Base-by-base conservation (phyloP, 2,888 invertebrate genomes). In the Pyrrhosoma nymphula region DNA sequence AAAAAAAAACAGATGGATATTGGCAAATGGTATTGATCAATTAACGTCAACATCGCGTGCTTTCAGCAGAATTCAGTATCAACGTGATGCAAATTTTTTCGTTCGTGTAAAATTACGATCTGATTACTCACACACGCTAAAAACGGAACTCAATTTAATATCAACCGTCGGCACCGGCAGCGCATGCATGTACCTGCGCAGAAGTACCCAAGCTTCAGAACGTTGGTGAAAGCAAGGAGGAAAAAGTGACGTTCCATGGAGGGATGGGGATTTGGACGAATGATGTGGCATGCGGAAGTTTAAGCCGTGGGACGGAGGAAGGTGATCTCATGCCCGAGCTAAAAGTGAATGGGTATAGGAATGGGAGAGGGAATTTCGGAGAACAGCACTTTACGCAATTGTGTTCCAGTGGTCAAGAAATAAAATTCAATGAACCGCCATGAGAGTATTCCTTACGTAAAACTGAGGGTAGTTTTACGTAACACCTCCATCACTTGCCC, bases 231-330 rank as follows among this genome's bases (percentile, higher is more conserved):
- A 89, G 89, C 55, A 47, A 56, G 10, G 14, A 56, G 56, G 89
- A 56, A 56, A 89, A 89, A 56, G 56, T n/a, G 89, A 89, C 55
- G 56, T n/a, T 89, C n/a, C 89, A 14, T 26, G 2, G 39, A 89
- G 55, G 55, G 47, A 55, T 1, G 16, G 23, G 89, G 89, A 26
- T 89, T 26, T 89, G 89, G 82, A n/a, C 23, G 89, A 89, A 89
- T 55, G 47, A 56, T 47, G 47, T 89, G 89, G 89, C 89, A 89
- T 89, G 89, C 89, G 89, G 89, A 89, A 89, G 89, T 89, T 6
- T 26, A 55, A 35, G 30, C 16, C 55, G 56, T 56, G 55, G 89
- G n/a, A 89, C 23, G 26, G 56, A 89, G 47, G n/a, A 89, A 47
- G 56, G 89, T 89, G 89, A 89, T 89, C 55, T 89, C 89, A 89